Conservation (phyloP, 1,140 invertebrate genomes). For the Physella acuta region DNA sequence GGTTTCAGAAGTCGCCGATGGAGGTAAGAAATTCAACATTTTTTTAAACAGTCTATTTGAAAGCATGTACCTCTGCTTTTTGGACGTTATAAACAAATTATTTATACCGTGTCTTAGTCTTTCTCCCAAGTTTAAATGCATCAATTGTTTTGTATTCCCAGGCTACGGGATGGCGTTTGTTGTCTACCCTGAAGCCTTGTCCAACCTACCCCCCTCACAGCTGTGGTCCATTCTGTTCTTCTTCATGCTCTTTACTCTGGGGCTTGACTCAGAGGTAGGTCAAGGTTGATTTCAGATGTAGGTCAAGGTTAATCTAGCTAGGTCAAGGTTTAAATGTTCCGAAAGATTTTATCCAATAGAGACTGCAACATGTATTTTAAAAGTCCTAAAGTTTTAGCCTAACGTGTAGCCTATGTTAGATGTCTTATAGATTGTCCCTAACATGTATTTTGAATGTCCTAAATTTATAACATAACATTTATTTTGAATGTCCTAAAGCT, state of each 20-base stretch:
- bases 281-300: neutral
- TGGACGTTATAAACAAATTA: neutral
- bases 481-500: neutral
- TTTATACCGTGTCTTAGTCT: neutral
- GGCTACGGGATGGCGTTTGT: conserved; percentile 83
- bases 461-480: neutral
- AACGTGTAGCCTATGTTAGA: neutral
- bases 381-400: neutral
- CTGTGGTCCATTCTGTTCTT: conserved; percentile 85
- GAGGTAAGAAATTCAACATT: conserved; percentile 33
- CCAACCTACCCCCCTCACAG: conserved; percentile 75
- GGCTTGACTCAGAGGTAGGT: conserved; percentile 82
- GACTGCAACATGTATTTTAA: neutral
- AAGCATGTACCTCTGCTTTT: neutral
- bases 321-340: no score
- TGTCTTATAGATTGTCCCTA: neutral
- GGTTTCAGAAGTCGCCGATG: conserved; percentile 47
- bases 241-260: conserved; percentile 90
- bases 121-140: neutral
- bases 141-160: conserved; percentile 37
- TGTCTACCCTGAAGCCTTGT: conserved; percentile 82
- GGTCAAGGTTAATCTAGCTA: neutral
- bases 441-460: neutral
- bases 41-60: neutral
- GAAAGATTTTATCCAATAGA: no score